Evolutionary conservation across 1,140 invertebrate species (phyloP), one percentile per base, ranked within the genome.

Genomic region (Lutraria rhynchaena): DNA sequence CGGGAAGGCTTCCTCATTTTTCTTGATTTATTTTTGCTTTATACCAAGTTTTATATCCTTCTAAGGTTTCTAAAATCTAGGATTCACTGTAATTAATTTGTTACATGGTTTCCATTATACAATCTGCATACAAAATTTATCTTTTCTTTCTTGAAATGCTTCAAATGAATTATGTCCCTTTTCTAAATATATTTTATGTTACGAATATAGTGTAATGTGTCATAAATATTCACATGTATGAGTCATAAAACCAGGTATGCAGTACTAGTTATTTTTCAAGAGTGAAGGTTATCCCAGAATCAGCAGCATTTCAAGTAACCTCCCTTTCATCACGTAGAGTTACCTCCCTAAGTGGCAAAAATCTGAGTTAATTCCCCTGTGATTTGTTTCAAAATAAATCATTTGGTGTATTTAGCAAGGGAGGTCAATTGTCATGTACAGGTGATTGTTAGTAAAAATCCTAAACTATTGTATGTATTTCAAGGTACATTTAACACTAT

Each of bases 81-180:
- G 24, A 33, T 69, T 57, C 27, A 53, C 53, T 80, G 76, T 53
- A 80, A 80, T 77, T 80, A 67, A 80, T 80, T 80, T 53, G 44
- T 69, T 77, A 22, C n/a, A 77, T 44, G 75, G 75, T 49, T 77
- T 77, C 51, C 24, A 27, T 65, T 65, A 63, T 57, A 44, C 37
- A 27, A 27, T 41, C 13, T 35, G 1, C 15, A 53, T 15, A 19
- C n/a, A 51, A 46, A 35, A 71, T 71, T 29, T 67, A 46, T 49
- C 29, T 31, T 29, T 67, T 67, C 41, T 37, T 63, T 67, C 5
- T 29, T 4, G 31, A 67, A 31, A n/a, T 29, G 2, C 24, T 46
- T 1, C 33, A 46, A 13, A 67, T 13, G 9, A 67, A 41, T 67
- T 67, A 67, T 33, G 7, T 67, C 13, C 35, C 63, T 49, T 67